Evolutionary conservation across 1,140 invertebrate genomes (phyloP).

Genomic region (Drosophila kurseongensis): DNA sequence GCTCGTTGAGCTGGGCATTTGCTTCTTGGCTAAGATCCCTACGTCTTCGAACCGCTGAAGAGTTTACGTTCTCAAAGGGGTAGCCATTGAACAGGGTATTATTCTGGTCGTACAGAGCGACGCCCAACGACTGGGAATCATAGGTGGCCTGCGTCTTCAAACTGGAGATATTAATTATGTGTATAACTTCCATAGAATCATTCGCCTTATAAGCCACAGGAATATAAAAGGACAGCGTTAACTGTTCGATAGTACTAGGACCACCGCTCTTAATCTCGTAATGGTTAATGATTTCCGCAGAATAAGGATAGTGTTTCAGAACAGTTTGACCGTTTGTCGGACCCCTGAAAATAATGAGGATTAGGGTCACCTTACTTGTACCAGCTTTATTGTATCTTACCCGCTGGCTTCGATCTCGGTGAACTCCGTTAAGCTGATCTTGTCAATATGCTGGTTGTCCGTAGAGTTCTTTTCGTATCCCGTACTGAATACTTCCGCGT

Average conservation of each 20-base stretch:
- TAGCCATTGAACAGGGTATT: slow-evolving; percentile 60
- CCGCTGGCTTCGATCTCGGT: slow-evolving; percentile 84
- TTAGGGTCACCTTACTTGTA: too few species aligned
- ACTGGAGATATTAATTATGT: slow-evolving; percentile 66
- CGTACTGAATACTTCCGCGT: slow-evolving; percentile 82
- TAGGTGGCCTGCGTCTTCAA: slow-evolving; percentile 71
- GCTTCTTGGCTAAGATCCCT: slow-evolving; percentile 63
- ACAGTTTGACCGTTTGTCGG: slow-evolving; percentile 60
- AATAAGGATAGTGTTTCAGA: slow-evolving; percentile 63
- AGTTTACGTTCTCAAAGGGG: slow-evolving; percentile 50
- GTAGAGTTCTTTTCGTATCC: slow-evolving; percentile 83
- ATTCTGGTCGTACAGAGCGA: slow-evolving; percentile 67
- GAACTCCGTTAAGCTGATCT: slow-evolving; percentile 79
- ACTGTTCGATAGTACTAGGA: slow-evolving; percentile 67
- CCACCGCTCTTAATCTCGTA: slow-evolving; percentile 79
- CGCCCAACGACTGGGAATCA: slow-evolving; percentile 51
- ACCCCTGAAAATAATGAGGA: slow-evolving; percentile 30
- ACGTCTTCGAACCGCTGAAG: slow-evolving; percentile 26
- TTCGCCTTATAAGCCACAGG: slow-evolving; percentile 68
- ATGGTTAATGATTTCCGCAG: slow-evolving; percentile 63
- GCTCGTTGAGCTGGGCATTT: slow-evolving; percentile 65
- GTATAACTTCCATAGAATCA: slow-evolving; percentile 52
- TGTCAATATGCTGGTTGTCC: slow-evolving; percentile 53
- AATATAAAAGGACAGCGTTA: slow-evolving; percentile 71
- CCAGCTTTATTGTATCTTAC: slow-evolving; percentile 57